A percentile compares a stretch with the other conserved stretches of the same genome.
Evolutionary conservation across 2,888 invertebrate species (phyloP).

Genomic region (Lasiommata megera): DNA sequence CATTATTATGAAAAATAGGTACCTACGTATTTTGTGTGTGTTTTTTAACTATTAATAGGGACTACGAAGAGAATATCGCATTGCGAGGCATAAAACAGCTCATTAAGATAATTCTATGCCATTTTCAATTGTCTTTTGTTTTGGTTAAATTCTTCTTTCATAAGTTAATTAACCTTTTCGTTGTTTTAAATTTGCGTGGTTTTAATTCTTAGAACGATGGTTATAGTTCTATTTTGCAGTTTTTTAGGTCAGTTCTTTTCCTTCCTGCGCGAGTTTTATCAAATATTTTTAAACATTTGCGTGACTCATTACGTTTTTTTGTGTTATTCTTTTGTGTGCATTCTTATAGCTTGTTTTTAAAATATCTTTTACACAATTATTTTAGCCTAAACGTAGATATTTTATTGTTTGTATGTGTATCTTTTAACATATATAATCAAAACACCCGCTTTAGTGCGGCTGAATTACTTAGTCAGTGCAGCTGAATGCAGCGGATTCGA

Average conservation of each 20-base stretch:
- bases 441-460: no score
- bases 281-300: neutral
- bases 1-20: no score
- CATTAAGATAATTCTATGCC: neutral
- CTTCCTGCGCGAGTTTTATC: no score
- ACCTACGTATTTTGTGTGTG: neutral
- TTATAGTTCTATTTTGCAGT: neutral
- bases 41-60: neutral
- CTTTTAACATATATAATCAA: no score
- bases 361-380: no score
- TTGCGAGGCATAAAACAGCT: neutral
- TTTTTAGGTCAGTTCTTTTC: neutral
- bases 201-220: neutral
- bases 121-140: neutral
- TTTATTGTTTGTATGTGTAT: no score
- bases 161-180: neutral
- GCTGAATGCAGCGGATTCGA: no score
- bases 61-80: neutral
- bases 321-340: no score
- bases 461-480: no score
- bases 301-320: no score
- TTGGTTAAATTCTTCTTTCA: neutral
- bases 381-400: no score
- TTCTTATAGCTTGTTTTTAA: no score
- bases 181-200: neutral